Evolutionary conservation across 1,140 invertebrate species (phyloP).

Genomic region (Eupeodes corollae): DNA sequence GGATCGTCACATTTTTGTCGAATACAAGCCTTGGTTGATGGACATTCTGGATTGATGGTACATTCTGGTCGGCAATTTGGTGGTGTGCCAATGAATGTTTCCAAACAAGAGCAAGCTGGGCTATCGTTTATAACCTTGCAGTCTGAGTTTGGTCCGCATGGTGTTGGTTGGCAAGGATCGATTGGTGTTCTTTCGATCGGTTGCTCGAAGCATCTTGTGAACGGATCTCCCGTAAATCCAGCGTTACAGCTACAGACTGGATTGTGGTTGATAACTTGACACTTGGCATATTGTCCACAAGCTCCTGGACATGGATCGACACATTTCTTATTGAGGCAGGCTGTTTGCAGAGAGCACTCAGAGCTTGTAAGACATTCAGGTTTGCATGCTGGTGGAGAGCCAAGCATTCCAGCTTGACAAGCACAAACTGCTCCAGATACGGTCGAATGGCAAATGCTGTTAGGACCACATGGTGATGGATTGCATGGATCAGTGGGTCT

Average conservation of each 20-base stretch:
- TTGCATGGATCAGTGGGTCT: conserved; percentile 45
- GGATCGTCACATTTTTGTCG: conserved; percentile 55
- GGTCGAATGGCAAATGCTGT: conserved; percentile 62
- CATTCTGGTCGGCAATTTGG: conserved; percentile 56
- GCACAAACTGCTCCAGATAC: conserved; percentile 63
- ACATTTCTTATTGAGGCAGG: conserved; percentile 57
- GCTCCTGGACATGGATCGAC: conserved; percentile 58
- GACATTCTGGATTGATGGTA: conserved; percentile 52
- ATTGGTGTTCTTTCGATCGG: conserved; percentile 37
- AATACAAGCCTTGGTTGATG: conserved; percentile 49
- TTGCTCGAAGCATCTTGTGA: conserved; percentile 42
- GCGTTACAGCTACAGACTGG: conserved; percentile 45
- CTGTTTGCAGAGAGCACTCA: conserved; percentile 53
- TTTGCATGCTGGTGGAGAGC: conserved; percentile 53
- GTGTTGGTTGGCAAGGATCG: conserved; percentile 50
- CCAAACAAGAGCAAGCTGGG: conserved; percentile 57
- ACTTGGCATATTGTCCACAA: conserved; percentile 55
- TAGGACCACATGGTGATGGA: conserved; percentile 67
- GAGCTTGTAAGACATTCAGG: conserved; percentile 58
- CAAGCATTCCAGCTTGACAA: conserved; percentile 59
- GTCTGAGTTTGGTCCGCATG: conserved; percentile 61
- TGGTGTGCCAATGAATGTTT: conserved; percentile 49
- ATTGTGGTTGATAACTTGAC: conserved; percentile 48
- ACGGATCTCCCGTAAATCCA: conserved; percentile 45
- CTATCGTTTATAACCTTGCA: conserved; percentile 50